These are phyloP conservation scores for Leucoraja erinaceus DNA, from an alignment of 2,113 vertebrate genomes.

Conservation along the genomic window DNA sequence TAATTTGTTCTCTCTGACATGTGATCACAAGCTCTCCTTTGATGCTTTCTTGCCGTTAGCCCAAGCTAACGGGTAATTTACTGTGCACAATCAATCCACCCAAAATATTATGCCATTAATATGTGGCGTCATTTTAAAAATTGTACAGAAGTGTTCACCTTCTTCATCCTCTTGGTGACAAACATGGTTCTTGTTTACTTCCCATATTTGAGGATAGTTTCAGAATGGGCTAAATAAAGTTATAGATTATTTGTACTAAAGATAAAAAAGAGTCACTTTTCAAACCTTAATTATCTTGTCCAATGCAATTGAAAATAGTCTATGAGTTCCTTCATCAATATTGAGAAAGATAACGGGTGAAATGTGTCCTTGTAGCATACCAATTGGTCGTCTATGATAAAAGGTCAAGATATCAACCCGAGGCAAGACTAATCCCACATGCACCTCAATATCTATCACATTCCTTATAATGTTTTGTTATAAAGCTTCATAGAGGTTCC, in stretches of 20 bases:
- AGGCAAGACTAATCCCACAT: neutral
- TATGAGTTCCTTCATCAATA: constrained; percentile 38
- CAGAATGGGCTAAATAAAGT: neutral
- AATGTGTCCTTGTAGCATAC: constrained; percentile 42
- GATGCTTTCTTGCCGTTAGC: too few relatives aligned
- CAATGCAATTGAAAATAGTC: constrained; percentile 43
- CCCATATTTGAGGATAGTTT: neutral
- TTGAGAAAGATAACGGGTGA: constrained; percentile 43
- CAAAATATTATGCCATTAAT: neutral
- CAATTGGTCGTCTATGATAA: constrained; percentile 39
- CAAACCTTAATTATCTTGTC: constrained; percentile 44
- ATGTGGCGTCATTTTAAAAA: neutral
- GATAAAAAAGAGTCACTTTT: neutral
- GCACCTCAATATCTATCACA: too few relatives aligned
- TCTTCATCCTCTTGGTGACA: neutral
- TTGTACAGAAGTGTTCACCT: neutral
- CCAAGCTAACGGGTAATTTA: too few relatives aligned
- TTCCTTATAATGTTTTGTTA: too few relatives aligned
- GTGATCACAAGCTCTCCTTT: too few relatives aligned
- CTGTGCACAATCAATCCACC: too few relatives aligned
- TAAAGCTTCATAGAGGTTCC: too few relatives aligned
- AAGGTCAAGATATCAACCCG: neutral
- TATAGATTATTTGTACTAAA: neutral
- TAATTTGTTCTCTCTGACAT: too few relatives aligned
- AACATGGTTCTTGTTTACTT: neutral